These are phyloP conservation scores for Erpetoichthys calabaricus DNA, from an alignment of 2,797 vertebrate genomes.

Conservation along the genomic window DNA sequence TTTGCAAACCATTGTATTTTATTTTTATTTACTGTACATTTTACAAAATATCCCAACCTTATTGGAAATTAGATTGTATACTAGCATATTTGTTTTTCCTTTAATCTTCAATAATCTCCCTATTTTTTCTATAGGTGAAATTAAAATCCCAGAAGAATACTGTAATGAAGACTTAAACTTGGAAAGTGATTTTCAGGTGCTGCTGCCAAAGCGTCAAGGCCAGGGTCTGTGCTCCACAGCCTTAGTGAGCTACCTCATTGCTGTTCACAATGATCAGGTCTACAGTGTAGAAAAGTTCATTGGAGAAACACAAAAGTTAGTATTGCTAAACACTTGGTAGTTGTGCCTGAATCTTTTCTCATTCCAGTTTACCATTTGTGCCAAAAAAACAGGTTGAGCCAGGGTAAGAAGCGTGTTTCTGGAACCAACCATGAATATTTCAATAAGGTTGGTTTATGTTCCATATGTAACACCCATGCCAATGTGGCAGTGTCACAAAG, in stretches of 20 bases:
- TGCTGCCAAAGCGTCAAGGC: slow-evolving; percentile 68
- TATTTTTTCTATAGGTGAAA: slow-evolving; percentile 59
- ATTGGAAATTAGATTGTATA: slow-evolving; percentile 15
- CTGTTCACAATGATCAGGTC: slow-evolving; percentile 72
- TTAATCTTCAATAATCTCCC: not conserved
- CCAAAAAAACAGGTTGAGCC: too few species aligned
- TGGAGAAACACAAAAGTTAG: slow-evolving; percentile 55
- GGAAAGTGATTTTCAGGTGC: slow-evolving; percentile 52
- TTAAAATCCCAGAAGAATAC: slow-evolving; percentile 65
- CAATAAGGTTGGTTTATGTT: too few species aligned
- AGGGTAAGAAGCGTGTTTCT: too few species aligned
- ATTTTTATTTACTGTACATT: too few species aligned
- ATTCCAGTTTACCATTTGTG: too few species aligned
- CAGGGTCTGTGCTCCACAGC: slow-evolving; percentile 79
- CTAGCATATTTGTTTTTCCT: slow-evolving; percentile 8
- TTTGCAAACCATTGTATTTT: too few species aligned
- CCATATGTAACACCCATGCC: too few species aligned
- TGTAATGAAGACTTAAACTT: slow-evolving; percentile 54
- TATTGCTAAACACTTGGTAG: too few species aligned
- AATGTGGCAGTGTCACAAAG: too few species aligned
- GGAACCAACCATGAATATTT: too few species aligned
- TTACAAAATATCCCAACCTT: too few species aligned
- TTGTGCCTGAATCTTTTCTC: rapidly evolving
- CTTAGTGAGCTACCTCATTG: slow-evolving; percentile 76
- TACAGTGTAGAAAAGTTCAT: slow-evolving; percentile 54